These are phyloP conservation scores for Sardina pilchardus DNA, from an alignment of 2,113 vertebrate genomes.

Conservation along the genomic window DNA sequence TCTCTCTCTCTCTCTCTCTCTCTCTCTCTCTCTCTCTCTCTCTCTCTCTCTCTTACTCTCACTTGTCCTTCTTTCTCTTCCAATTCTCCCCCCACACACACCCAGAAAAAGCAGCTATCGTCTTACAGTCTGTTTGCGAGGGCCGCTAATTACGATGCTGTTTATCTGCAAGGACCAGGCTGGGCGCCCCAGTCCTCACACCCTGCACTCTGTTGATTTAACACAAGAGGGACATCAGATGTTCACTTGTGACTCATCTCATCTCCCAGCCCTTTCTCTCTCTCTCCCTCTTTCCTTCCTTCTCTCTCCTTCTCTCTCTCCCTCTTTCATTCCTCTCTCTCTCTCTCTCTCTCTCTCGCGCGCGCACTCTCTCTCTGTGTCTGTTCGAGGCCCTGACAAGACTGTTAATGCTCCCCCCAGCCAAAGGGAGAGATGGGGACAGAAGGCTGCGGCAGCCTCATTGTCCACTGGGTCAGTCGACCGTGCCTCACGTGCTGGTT, in stretches of 20 bases:
- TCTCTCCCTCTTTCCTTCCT: conserved; percentile 20
- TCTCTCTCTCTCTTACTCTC: not conserved
- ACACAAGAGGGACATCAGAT: conserved; percentile 45
- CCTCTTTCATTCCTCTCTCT: not conserved
- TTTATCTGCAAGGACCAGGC: conserved; percentile 62
- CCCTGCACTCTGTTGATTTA: conserved; percentile 31
- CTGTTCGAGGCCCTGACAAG: conserved; percentile 11
- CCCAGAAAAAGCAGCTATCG: not conserved
- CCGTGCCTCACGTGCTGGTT: conserved; percentile 22
- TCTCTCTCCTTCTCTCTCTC: conserved; percentile 20
- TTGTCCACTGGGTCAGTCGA: conserved; percentile 33
- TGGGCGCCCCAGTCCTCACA: conserved; percentile 32
- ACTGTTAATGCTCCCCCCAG: conserved; percentile 16
- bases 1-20: not conserved
- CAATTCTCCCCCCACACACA: not conserved
- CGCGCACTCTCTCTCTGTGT: not conserved
- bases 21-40: not conserved
- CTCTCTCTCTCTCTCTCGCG: not conserved
- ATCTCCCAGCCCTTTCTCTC: conserved; percentile 4
- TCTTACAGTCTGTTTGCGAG: conserved; percentile 31
- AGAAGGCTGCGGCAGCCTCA: conserved; percentile 26
- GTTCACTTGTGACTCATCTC: conserved; percentile 23
- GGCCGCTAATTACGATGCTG: conserved; percentile 51
- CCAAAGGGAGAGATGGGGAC: conserved; percentile 20
- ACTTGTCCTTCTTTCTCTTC: too few relatives aligned